Conservation (phyloP, 1,140 invertebrate genomes). For the Luehdorfia chinensis region DNA sequence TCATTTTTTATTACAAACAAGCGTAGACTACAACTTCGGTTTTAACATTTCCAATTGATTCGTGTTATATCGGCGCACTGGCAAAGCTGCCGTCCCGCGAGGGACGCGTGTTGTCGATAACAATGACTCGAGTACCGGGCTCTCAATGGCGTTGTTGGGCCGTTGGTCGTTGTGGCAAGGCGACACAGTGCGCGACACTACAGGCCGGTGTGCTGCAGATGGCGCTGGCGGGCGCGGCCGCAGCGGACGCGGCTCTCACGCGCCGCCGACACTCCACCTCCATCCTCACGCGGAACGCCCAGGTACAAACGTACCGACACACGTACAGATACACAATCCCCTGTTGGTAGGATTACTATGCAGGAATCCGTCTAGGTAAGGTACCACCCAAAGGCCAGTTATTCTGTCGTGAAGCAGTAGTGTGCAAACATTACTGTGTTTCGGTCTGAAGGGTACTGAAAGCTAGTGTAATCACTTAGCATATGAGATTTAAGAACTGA, state of each 20-base stretch:
- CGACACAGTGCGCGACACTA: neutral
- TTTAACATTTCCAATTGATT: no score
- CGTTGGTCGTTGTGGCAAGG: neutral
- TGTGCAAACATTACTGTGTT: no score
- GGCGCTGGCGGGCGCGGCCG: slow-evolving; percentile 52
- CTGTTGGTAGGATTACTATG: no score
- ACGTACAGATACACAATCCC: neutral
- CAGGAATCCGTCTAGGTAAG: no score
- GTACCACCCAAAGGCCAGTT: no score
- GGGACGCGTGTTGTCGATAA: slow-evolving; percentile 1
- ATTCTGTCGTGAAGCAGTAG: no score
- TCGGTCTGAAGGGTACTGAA: no score
- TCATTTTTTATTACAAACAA: slow-evolving; percentile 21
- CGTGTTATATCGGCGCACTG: neutral
- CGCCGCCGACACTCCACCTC: slow-evolving; percentile 85
- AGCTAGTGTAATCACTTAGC: no score
- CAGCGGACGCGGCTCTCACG: slow-evolving; percentile 78
- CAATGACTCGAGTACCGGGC: slow-evolving; percentile 34
- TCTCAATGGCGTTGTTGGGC: slow-evolving; percentile 30
- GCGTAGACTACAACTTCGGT: no score
- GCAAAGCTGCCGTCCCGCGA: neutral
- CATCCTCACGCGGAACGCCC: slow-evolving; percentile 79
- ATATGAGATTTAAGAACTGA: no score
- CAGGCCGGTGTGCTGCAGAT: slow-evolving; percentile 3
- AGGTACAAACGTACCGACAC: slow-evolving; percentile 67